These are phyloP conservation scores for Globodera ellingtonae DNA, from an alignment of 1,140 invertebrate genomes.

Conservation along the genomic window DNA sequence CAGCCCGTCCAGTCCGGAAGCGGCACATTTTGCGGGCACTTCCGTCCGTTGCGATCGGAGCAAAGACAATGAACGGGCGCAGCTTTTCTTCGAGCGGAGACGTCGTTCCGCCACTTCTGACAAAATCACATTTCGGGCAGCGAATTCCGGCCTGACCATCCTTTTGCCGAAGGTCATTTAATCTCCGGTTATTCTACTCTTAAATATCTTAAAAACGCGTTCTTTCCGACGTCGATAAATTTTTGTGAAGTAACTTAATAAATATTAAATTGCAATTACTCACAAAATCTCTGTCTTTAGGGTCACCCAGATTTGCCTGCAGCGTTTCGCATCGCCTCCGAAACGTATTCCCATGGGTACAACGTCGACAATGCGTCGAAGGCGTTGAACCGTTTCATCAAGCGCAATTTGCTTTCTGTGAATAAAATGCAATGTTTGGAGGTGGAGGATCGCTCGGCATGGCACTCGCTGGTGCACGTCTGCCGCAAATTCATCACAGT, in stretches of 20 bases:
- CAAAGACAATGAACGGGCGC: background rate
- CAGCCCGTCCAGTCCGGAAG: background rate
- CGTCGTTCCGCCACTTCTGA: background rate
- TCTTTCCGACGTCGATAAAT: too few relatives aligned
- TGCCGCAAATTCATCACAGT: constrained; percentile 21
- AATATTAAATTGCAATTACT: too few relatives aligned
- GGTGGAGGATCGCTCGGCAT: background rate
- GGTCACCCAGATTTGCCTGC: background rate
- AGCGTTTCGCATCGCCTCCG: background rate
- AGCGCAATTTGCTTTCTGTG: background rate
- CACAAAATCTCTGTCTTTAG: background rate
- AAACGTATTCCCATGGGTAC: background rate
- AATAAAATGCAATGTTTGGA: background rate
- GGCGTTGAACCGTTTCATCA: background rate
- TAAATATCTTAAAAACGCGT: too few relatives aligned
- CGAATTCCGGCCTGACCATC: background rate
- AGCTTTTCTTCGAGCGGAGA: background rate
- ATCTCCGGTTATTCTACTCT: too few relatives aligned
- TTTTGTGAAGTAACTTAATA: too few relatives aligned
- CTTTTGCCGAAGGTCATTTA: background rate
- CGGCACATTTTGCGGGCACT: background rate
- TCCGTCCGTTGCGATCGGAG: background rate
- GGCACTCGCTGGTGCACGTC: background rate
- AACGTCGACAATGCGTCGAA: background rate
- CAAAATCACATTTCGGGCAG: background rate